phyloP scores from a whole-genome alignment of 2,888 invertebrate genomes.

The Thera obeliscata region DNA sequence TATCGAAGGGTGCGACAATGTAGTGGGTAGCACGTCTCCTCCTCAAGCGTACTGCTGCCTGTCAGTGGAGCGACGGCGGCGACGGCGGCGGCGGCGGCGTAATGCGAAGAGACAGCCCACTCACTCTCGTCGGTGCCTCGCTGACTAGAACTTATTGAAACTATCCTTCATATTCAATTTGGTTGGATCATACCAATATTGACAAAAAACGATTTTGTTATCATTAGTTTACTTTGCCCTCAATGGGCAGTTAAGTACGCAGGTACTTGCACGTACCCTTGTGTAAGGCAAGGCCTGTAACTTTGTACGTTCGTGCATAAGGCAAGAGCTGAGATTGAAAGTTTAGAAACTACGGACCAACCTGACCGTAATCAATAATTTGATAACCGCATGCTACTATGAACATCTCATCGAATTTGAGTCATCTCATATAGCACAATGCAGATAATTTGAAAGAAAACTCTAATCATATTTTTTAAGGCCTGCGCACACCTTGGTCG shows the following conservation, averaged over 20 bases:
- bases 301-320: background rate
- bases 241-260: background rate
- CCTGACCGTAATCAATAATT: constrained; percentile 9
- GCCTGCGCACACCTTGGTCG: too few relatives aligned
- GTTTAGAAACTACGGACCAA: background rate
- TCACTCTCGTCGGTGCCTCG: background rate
- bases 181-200: too few relatives aligned
- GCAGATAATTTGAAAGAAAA: too few relatives aligned
- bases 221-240: background rate
- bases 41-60: too few relatives aligned
- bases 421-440: background rate
- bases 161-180: background rate
- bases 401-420: background rate
- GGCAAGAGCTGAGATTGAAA: background rate
- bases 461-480: too few relatives aligned
- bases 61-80: too few relatives aligned
- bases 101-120: constrained; percentile 9
- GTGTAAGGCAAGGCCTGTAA: background rate
- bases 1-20: constrained; percentile 1
- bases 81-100: background rate
- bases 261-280: too few relatives aligned
- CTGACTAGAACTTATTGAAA: background rate
- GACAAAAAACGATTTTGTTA: too few relatives aligned
- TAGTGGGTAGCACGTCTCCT: too few relatives aligned
- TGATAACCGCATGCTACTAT: background rate